These are phyloP conservation scores for Scaptomyza graminum DNA, from an alignment of 1,140 invertebrate genomes.

Conservation along the genomic window DNA sequence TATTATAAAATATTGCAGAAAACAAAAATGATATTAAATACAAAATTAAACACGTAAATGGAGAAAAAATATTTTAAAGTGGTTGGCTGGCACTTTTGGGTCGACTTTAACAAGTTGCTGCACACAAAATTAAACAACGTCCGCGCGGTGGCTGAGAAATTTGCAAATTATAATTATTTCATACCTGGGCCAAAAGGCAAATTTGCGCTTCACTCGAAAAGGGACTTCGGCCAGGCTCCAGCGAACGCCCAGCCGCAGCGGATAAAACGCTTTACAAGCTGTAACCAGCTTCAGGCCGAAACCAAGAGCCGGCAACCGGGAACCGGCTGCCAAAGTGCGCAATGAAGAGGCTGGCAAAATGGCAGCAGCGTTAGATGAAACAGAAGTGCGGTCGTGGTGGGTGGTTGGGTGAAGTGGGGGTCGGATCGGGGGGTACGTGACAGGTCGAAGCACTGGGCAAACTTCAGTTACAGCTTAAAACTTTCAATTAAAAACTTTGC, in stretches of 20 bases:
- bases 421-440: conserved; percentile 18
- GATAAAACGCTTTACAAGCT: conserved; percentile 62
- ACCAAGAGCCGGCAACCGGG: conserved; percentile 3
- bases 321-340: conserved; percentile 43
- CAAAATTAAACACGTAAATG: conserved; percentile 36
- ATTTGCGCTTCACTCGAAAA: conserved; percentile 62
- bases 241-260: conserved; percentile 9
- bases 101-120: conserved; percentile 53
- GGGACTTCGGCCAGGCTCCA: conserved; percentile 29
- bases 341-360: conserved; percentile 58
- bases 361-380: conserved; percentile 33
- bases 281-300: conserved; percentile 26
- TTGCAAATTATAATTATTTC: conserved; percentile 69
- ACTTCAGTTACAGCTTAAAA: conserved; percentile 72
- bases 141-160: conserved; percentile 41
- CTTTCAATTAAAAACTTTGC: conserved; percentile 70
- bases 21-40: conserved; percentile 24
- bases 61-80: conserved; percentile 38
- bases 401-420: not conserved
- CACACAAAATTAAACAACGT: conserved; percentile 65
- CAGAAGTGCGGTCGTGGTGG: not conserved
- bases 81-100: conserved; percentile 35
- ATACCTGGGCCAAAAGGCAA: conserved; percentile 62
- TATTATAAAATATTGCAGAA: not conserved
- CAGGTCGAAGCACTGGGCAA: conserved; percentile 58